phyloP scores from a whole-genome alignment of 2,113 vertebrate species.

The Acinonyx jubatus region DNA sequence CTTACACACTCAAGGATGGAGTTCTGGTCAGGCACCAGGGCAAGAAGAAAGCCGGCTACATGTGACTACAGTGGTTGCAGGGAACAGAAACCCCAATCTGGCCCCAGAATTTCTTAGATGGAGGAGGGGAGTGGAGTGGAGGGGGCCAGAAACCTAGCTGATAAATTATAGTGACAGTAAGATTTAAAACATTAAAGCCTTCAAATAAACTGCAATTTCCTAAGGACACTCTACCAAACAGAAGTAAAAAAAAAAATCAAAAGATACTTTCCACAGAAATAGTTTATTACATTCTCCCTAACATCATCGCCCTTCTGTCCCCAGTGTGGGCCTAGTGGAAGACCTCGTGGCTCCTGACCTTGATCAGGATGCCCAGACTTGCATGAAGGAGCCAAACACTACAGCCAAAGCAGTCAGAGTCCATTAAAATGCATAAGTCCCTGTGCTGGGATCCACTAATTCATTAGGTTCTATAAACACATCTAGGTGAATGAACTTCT shows the following conservation, averaged over 20 bases:
- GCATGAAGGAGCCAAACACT: not conserved
- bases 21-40: not conserved
- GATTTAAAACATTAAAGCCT: not conserved
- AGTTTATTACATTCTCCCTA: not conserved
- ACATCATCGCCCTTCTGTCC: not conserved
- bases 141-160: not conserved
- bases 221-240: not conserved
- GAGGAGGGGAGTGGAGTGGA: not conserved
- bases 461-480: not conserved
- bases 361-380: not conserved
- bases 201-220: conserved; percentile 1
- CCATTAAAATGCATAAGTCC: not conserved
- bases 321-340: not conserved
- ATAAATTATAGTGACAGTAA: not conserved
- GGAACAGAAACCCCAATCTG: not conserved
- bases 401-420: not conserved
- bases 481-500: not conserved
- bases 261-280: not conserved
- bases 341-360: not conserved
- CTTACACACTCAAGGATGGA: not conserved
- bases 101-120: not conserved
- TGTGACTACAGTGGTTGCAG: not conserved
- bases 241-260: not conserved
- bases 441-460: not conserved
- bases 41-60: not conserved